Percentiles rank a stretch among this genome's conserved stretches.
phyloP scores from a whole-genome alignment of 2,113 vertebrate genomes.

The Pedetes capensis region DNA sequence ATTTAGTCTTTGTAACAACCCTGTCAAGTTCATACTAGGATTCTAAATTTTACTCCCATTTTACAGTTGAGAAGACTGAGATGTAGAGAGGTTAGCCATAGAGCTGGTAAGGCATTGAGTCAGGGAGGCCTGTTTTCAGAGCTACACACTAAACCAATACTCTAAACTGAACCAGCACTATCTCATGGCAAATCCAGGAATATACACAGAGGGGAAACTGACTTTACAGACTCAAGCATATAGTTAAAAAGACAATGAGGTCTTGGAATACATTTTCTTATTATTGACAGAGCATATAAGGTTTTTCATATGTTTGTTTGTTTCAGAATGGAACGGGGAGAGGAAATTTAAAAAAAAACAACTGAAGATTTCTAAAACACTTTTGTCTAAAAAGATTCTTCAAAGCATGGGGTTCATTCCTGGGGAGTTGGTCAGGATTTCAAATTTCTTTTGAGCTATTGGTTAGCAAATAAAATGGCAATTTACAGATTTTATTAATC shows the following conservation, averaged over 20 bases:
- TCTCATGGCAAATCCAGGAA: not conserved
- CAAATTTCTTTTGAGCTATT: constrained; percentile 52
- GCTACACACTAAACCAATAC: not conserved
- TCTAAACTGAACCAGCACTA: no score
- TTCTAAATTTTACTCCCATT: not conserved
- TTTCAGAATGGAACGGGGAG: not conserved
- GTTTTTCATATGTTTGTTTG: constrained; percentile 9
- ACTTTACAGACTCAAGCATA: not conserved
- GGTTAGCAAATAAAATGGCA: constrained; percentile 49
- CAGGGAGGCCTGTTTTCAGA: not conserved
- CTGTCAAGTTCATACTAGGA: not conserved
- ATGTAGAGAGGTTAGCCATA: not conserved
- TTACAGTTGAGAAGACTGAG: not conserved
- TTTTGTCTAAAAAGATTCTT: constrained; percentile 30
- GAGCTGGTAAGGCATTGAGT: not conserved
- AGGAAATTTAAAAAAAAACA: not conserved
- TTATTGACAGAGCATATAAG: not conserved
- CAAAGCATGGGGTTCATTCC: constrained; percentile 13
- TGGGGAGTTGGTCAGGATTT: constrained; percentile 23
- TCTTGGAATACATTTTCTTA: not conserved
- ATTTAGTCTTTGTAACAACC: not conserved
- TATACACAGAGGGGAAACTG: not conserved
- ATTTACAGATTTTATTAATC: constrained; percentile 64
- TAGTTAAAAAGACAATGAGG: not conserved
- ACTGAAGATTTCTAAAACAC: not conserved